Evolutionary conservation across 2,113 vertebrate species (phyloP).

Genomic region (Oryctolagus cuniculus): mOryCun1.1 NC_091445.1:95034001-95034500

Average conservation of each 20-base stretch:
- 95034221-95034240: background rate
- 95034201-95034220: background rate
- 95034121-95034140: background rate
- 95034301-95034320: background rate
- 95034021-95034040: background rate
- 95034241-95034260: background rate
- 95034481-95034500: background rate
- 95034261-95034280: background rate
- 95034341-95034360: fast-evolving
- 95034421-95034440: background rate
- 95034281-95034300: background rate
- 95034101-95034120: background rate
- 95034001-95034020: background rate
- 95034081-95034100: background rate
- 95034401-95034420: background rate
- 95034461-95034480: background rate
- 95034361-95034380: fast-evolving
- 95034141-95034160: background rate
- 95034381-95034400: background rate
- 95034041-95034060: fast-evolving
- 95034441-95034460: background rate
- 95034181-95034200: background rate
- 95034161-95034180: background rate
- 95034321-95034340: too few species aligned
- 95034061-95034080: background rate